Base-by-base conservation (phyloP, 2,888 invertebrate genomes). In the Esperia sulphurella region DNA sequence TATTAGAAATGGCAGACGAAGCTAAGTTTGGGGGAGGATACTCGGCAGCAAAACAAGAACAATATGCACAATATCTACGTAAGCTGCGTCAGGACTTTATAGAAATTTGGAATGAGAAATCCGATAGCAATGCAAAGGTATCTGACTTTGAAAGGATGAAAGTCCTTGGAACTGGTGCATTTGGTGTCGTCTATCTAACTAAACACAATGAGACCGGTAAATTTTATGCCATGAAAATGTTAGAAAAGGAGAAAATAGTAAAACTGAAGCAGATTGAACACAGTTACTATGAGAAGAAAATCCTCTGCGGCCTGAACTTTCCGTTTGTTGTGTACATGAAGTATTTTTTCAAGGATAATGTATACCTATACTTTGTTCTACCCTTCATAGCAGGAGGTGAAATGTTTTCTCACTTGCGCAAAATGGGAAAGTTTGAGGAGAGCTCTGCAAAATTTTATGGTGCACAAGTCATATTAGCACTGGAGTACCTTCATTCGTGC, bases 401-500 rank as follows among this genome's bases (percentile, higher is more conserved):
- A 79, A 93, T 97, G 92, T 97, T 96, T 69, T 92, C 93, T 0
- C 93, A 95, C 70, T 86, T 96, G 47, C 91, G 94, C 48, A 92
- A 91, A 68, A 82, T 83, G 64, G 91, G 89, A 3, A 91, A 91
- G 58, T 93, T 94, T 79, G 94, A 94, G 54, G 97, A 98, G 79
- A 90, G 91, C 29, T 90, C 95, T 55, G 91, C 96, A 0, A 94
- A 94, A 67, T 98, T 98, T 88, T 98, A 97, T 80, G 96, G 94
- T 0, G 94, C 96, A 21, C 98, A 98, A 90, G 95, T 98, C 2
- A 91, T 96, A 45, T 82, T 98, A 53, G 96, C 95, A 0, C 87
- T 98, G 48, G 98, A 98, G 79, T 98, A 98, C 80, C 87, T 98
- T 44, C 98, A 98, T 76, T 91, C 92, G 53, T 93, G 97, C 71